These are phyloP conservation scores for Galaxias olidus DNA, from an alignment of 2,797 vertebrate genomes.

Conservation along the genomic window DNA sequence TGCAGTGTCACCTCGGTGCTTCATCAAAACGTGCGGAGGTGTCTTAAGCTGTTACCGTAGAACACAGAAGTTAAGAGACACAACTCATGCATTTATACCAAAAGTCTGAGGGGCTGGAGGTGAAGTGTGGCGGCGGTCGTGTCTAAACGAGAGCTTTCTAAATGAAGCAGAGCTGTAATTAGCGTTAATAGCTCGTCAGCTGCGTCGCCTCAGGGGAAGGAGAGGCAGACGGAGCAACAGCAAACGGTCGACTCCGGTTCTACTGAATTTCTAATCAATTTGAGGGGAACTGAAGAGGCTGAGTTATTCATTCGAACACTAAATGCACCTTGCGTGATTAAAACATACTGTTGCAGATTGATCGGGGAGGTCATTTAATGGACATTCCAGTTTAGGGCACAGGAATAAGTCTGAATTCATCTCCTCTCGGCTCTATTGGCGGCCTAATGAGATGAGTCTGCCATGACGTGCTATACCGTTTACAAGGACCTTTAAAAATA, in stretches of 20 bases:
- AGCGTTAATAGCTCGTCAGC: constrained; percentile 72
- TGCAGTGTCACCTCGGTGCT: constrained; percentile 35
- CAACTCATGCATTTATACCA: constrained; percentile 38
- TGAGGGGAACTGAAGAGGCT: constrained; percentile 51
- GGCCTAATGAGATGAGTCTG: too few relatives aligned
- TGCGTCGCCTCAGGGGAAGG: constrained; percentile 64
- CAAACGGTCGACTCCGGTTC: constrained; percentile 62
- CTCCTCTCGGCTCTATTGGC: too few relatives aligned
- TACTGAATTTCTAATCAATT: constrained; percentile 69
- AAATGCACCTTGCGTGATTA: constrained; percentile 59
- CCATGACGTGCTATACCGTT: too few relatives aligned
- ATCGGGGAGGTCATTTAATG: constrained; percentile 32
- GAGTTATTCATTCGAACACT: constrained; percentile 54
- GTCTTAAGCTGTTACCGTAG: constrained; percentile 54
- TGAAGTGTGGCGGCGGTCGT: constrained; percentile 53
- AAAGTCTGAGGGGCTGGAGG: constrained; percentile 60
- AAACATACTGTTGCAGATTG: constrained; percentile 40
- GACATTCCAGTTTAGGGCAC: constrained; percentile 11
- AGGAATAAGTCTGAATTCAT: background rate
- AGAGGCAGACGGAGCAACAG: constrained; percentile 54
- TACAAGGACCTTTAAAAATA: too few relatives aligned
- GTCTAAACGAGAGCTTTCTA: constrained; percentile 71
- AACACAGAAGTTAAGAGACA: constrained; percentile 39
- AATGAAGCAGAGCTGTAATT: constrained; percentile 77
- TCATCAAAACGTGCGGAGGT: constrained; percentile 56